These are phyloP conservation scores for Saturnia pavonia DNA, from an alignment of 2,888 invertebrate genomes.

Conservation along the genomic window DNA sequence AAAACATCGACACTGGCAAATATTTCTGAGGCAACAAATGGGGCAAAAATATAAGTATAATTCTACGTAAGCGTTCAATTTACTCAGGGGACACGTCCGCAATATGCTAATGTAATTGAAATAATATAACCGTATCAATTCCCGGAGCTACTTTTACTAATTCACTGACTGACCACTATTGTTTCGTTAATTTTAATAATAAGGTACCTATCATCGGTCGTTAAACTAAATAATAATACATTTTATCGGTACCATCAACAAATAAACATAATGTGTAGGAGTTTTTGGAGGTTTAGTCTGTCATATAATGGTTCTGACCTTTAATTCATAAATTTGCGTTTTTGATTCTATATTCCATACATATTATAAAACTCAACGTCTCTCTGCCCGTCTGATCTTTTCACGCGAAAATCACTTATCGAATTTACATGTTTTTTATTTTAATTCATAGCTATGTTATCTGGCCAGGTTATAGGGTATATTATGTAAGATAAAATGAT, in stretches of 20 bases:
- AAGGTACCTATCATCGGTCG: not conserved
- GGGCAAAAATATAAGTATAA: not conserved
- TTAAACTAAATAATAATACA: not conserved
- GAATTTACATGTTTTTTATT: no score
- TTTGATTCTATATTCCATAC: no score
- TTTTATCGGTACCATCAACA: not conserved
- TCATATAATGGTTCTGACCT: fast-evolving
- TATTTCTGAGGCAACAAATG: not conserved
- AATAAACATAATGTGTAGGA: not conserved
- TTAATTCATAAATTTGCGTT: not conserved
- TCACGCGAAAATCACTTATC: no score
- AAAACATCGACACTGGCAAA: not conserved
- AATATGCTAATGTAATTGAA: constrained; percentile 30
- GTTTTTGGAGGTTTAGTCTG: not conserved
- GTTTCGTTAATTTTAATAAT: not conserved
- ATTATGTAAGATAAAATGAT: no score
- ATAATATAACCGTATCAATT: constrained; percentile 16
- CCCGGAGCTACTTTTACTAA: constrained; percentile 12
- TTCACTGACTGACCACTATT: not conserved
- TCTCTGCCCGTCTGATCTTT: no score
- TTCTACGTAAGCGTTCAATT: not conserved
- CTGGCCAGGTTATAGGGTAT: no score
- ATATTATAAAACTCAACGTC: no score
- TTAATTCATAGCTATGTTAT: no score
- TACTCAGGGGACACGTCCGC: constrained; percentile 22